Conservation (phyloP, 2,888 invertebrate genomes). For the Blastobasis lacticolella region DNA sequence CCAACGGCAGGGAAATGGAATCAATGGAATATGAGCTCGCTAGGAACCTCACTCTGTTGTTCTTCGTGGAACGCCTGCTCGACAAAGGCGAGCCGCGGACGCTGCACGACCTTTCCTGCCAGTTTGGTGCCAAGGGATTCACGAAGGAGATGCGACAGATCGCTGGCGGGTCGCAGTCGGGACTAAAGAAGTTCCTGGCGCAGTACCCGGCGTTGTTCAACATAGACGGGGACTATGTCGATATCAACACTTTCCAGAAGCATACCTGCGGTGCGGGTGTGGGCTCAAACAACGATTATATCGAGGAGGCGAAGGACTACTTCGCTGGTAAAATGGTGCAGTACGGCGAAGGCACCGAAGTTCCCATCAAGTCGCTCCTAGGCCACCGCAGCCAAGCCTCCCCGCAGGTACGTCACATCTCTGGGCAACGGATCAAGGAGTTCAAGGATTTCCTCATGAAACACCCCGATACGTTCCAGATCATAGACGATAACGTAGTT, state of each 20-base stretch:
- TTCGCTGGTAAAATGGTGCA: constrained; percentile 96
- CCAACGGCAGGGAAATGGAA: constrained; percentile 83
- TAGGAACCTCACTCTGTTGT: constrained; percentile 95
- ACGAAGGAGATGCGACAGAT: constrained; percentile 99
- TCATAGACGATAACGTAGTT: constrained; percentile 89
- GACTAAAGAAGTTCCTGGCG: constrained; percentile 95
- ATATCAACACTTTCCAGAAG: constrained; percentile 86
- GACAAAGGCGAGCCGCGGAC: constrained; percentile 97
- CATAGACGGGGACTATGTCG: constrained; percentile 94
- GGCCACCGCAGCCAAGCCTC: constrained; percentile 98
- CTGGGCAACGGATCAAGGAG: constrained; percentile 94
- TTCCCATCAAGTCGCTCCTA: constrained; percentile 95
- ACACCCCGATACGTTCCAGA: constrained; percentile 89
- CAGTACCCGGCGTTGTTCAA: constrained; percentile 97
- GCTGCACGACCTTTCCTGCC: constrained; percentile 97
- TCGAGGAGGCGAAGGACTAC: constrained; percentile 97
- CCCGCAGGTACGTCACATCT: constrained; percentile 96
- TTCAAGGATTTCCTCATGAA: constrained; percentile 91
- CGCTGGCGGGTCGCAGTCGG: constrained; percentile 95
- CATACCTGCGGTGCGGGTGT: constrained; percentile 72
- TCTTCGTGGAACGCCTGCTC: constrained; percentile 98
- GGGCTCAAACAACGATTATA: constrained; percentile 88
- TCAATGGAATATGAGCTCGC: constrained; percentile 95
- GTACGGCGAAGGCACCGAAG: constrained; percentile 96
- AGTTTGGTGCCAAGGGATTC: constrained; percentile 99